Evolutionary conservation across 2,888 invertebrate species (phyloP).

Genomic region (Nowickia ferox): DNA sequence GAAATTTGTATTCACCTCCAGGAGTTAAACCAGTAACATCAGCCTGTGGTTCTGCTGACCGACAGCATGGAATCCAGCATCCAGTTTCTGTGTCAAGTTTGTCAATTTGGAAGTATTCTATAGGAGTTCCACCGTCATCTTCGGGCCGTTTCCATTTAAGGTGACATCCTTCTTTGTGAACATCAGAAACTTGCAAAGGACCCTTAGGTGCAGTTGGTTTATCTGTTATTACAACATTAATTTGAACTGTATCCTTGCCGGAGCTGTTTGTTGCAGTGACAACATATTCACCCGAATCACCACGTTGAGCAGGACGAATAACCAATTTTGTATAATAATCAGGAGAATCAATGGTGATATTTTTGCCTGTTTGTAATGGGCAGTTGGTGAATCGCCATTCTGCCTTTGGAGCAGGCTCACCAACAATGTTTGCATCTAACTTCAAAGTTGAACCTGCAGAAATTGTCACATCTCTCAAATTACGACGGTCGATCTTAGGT

Average conservation of each 20-base stretch:
- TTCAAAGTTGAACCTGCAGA: conserved; percentile 97
- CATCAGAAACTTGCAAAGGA: conserved; percentile 93
- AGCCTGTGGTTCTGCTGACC: conserved; percentile 91
- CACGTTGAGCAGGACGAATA: conserved; percentile 90
- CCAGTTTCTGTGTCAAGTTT: conserved; percentile 96
- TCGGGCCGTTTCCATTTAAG: conserved; percentile 97
- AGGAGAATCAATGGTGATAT: conserved; percentile 91
- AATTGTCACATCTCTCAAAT: conserved; percentile 93
- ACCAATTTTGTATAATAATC: conserved; percentile 95
- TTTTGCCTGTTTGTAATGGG: conserved; percentile 88
- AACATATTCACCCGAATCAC: conserved; percentile 94
- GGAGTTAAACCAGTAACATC: conserved; percentile 94
- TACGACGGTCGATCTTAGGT: conserved; percentile 97
- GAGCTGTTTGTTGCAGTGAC: conserved; percentile 94
- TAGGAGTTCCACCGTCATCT: conserved; percentile 97
- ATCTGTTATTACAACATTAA: conserved; percentile 93
- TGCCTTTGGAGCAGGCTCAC: conserved; percentile 97
- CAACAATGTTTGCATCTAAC: conserved; percentile 95
- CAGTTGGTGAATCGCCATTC: conserved; percentile 95
- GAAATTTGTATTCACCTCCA: conserved; percentile 97
- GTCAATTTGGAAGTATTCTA: conserved; percentile 98
- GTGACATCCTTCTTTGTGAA: conserved; percentile 96
- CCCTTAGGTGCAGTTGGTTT: conserved; percentile 95
- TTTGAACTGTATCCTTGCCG: conserved; percentile 92
- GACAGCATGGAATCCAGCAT: conserved; percentile 93